phyloP scores from a whole-genome alignment of 2,113 vertebrate species.

The Epinephelus lanceolatus region DNA sequence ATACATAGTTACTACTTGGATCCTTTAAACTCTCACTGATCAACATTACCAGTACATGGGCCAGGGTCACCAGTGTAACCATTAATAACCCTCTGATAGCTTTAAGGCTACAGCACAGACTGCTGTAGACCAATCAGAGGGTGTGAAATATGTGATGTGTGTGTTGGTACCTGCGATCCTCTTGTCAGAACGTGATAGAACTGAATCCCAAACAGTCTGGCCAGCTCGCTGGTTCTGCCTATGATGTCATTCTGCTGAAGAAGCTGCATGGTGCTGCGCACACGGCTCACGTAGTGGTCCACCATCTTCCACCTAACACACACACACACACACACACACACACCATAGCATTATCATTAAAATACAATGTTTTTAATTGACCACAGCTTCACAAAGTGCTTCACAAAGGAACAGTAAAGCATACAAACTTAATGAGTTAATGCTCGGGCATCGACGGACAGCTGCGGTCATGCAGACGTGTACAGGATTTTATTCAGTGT shows the following conservation, averaged over 20 bases:
- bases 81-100: background rate
- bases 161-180: constrained; percentile 87
- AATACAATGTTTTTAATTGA: too few species aligned
- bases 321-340: background rate
- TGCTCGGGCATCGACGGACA: too few species aligned
- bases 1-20: background rate
- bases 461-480: too few species aligned
- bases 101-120: background rate
- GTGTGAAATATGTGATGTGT: background rate
- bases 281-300: constrained; percentile 93
- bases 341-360: background rate
- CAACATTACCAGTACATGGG: background rate
- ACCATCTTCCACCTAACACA: constrained; percentile 94
- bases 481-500: too few species aligned
- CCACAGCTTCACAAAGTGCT: too few species aligned
- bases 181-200: constrained; percentile 97
- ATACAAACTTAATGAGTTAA: too few species aligned
- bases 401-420: too few species aligned
- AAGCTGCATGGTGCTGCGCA: constrained; percentile 91
- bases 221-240: constrained; percentile 97
- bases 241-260: constrained; percentile 94
- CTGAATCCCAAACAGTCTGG: constrained; percentile 96
- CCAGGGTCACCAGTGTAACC: background rate
- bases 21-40: background rate
- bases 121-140: background rate